Evolutionary conservation across 2,888 invertebrate genomes (phyloP).

Genomic region (Charanyca ferruginea): DNA sequence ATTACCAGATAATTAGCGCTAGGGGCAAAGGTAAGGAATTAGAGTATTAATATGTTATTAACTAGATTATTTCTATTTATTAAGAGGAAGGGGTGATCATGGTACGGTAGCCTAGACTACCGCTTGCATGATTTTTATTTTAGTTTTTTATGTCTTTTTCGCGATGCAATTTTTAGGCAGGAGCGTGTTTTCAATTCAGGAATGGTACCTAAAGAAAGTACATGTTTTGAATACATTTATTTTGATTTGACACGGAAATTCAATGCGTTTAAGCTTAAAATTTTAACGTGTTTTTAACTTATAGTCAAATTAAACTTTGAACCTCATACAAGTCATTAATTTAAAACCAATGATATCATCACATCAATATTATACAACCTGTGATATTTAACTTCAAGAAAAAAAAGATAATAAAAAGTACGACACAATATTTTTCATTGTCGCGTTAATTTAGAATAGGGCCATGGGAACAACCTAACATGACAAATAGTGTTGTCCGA

Average conservation of each 20-base stretch:
- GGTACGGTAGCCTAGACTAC: background rate
- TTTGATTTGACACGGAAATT: background rate
- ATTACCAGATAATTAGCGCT: slow-evolving; percentile 57
- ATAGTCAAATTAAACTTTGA: slow-evolving; percentile 2
- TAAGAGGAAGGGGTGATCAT: slow-evolving; percentile 14
- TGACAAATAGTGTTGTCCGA: slow-evolving; percentile 80
- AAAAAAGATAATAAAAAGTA: background rate
- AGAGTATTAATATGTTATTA: slow-evolving; percentile 48
- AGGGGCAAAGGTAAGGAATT: slow-evolving; percentile 49
- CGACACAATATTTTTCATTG: slow-evolving; percentile 13
- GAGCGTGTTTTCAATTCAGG: background rate
- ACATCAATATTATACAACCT: background rate
- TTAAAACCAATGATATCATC: slow-evolving; percentile 1
- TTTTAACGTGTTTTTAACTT: background rate
- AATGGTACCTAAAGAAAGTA: background rate
- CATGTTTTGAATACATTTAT: background rate
- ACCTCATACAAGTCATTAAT: slow-evolving; percentile 3
- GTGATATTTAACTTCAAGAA: background rate
- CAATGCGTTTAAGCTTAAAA: background rate
- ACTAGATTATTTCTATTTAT: slow-evolving; percentile 17
- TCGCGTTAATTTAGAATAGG: slow-evolving; percentile 70
- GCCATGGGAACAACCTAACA: slow-evolving; percentile 78
- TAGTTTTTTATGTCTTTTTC: background rate
- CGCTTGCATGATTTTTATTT: background rate
- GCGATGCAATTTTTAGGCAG: too few relatives aligned